Percentiles rank a stretch among this genome's conserved stretches.
Conservation (phyloP, 1,140 invertebrate species). For the Drosophila micromelanica region DNA sequence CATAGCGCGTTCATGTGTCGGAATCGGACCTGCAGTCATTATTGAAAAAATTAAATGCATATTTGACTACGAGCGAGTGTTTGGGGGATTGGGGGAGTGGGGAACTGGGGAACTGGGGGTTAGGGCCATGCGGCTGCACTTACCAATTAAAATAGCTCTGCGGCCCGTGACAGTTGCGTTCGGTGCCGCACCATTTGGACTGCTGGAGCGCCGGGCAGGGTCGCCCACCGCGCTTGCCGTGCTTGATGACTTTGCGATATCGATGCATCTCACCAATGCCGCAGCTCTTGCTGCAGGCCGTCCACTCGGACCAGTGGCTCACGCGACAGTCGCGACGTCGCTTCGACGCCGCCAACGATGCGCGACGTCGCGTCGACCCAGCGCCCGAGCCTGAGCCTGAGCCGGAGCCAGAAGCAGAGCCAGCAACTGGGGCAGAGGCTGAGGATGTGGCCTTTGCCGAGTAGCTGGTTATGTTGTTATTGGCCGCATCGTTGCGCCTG, state of each 20-base stretch:
- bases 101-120: not conserved
- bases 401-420: not conserved
- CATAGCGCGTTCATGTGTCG: conserved; percentile 73
- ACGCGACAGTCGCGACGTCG: conserved; percentile 90
- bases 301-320: conserved; percentile 94
- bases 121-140: conserved; percentile 25
- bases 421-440: not conserved
- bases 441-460: conserved; percentile 22
- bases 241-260: conserved; percentile 90
- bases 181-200: conserved; percentile 94
- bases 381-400: conserved; percentile 2
- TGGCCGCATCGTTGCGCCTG: conserved; percentile 49
- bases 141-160: conserved; percentile 84
- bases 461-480: conserved; percentile 36
- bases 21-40: conserved; percentile 68
- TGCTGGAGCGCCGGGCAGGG: conserved; percentile 92
- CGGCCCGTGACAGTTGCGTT: conserved; percentile 87
- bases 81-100: too few species aligned
- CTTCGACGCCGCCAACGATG: conserved; percentile 66
- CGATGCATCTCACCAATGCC: conserved; percentile 94
- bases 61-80: conserved; percentile 8
- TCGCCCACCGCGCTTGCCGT: conserved; percentile 90
- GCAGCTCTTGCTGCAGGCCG: conserved; percentile 92
- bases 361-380: conserved; percentile 79
- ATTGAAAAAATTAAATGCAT: conserved; percentile 40